Percentiles rank a stretch among this genome's conserved stretches.
phyloP scores from a whole-genome alignment of 2,797 vertebrate species.

The Gymnocypris eckloni region DNA sequence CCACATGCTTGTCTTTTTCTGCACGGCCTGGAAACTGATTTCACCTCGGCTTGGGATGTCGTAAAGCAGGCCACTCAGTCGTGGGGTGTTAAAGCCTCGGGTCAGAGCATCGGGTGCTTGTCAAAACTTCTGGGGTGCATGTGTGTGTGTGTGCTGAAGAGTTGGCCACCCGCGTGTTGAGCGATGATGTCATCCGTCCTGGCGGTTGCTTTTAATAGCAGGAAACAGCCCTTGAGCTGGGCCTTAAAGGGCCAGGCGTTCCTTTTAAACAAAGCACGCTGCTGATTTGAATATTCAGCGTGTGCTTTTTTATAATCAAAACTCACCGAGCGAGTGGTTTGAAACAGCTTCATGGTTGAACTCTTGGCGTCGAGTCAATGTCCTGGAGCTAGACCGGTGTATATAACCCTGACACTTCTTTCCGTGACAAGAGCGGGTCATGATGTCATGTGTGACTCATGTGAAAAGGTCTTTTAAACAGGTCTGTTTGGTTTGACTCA shows the following conservation, averaged over 20 bases:
- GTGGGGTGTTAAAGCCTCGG: slow-evolving; percentile 16
- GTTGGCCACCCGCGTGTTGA: slow-evolving; percentile 67
- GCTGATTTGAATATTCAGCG: slow-evolving; percentile 10
- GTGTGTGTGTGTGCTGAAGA: slow-evolving; percentile 23
- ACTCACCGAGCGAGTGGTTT: not conserved
- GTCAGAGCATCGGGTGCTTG: slow-evolving; percentile 33
- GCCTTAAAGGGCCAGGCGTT: slow-evolving; percentile 78
- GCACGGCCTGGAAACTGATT: not conserved
- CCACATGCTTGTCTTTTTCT: not conserved
- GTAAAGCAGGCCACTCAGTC: slow-evolving; percentile 11
- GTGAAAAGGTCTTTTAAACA: slow-evolving; percentile 42
- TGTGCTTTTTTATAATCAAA: not conserved
- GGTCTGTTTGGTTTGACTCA: slow-evolving; percentile 50
- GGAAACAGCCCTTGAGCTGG: slow-evolving; percentile 73
- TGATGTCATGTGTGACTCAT: slow-evolving; percentile 54
- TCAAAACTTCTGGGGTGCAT: slow-evolving; percentile 34
- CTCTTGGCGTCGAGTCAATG: slow-evolving; percentile 12
- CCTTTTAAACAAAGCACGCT: slow-evolving; percentile 1
- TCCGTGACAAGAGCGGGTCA: slow-evolving; percentile 36
- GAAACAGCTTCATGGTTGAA: slow-evolving; percentile 32
- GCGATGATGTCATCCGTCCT: slow-evolving; percentile 79
- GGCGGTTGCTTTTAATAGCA: slow-evolving; percentile 78
- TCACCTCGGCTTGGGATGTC: not conserved
- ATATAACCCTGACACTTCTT: slow-evolving; percentile 15
- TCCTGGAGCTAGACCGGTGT: slow-evolving; percentile 20